Base-by-base conservation (phyloP, 2,113 vertebrate species). In the Pionites leucogaster region DNA sequence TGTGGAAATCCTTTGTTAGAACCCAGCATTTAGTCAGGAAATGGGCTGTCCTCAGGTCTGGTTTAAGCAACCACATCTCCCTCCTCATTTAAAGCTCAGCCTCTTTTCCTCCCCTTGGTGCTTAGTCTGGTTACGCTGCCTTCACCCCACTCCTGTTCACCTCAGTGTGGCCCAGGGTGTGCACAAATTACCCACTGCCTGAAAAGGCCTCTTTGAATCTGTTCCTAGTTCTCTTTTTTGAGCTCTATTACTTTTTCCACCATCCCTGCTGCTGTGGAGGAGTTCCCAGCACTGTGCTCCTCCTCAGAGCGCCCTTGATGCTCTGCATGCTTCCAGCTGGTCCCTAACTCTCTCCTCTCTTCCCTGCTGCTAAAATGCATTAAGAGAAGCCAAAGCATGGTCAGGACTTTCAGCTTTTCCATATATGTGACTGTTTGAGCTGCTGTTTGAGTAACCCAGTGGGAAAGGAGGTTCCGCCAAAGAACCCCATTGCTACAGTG, bases 1-100 rank as follows among this genome's bases (percentile, higher is more conserved):
- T 95, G 81, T 92, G 91, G 81, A 59, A 94, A 84, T 60, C 64
- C 86, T 95, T 89, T 95, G 86, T 92, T 67, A 41, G 76, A 13
- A 75, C 13, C 12, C 11, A 44, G 31, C 39, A 9, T 23, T 86
- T 8, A 24, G 29, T 4, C 91, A 64, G 84, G 91, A 82, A 67
- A 75, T n/a, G 70, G 62, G 2, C 72, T 9, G 83, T 68, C 35
- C 88, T 35, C 44, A 12, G 72, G 64, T 35, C 5, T 17, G 55
- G 86, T 74, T 69, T 29, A 31, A 92, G 50, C 47, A 47, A 78
- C 76, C 90, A 53, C 92, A 55, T 23, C 76, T 91, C 57, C 3
- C 67, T 76, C n/a, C 44, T 14, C 39, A 5, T 14, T 31, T 29
- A 2, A 31, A 87, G 81, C 65, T 55, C 82, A 17, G 62, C 6